Evolutionary conservation across 2,888 invertebrate species (phyloP).

Genomic region (Aphrophora alni): DNA sequence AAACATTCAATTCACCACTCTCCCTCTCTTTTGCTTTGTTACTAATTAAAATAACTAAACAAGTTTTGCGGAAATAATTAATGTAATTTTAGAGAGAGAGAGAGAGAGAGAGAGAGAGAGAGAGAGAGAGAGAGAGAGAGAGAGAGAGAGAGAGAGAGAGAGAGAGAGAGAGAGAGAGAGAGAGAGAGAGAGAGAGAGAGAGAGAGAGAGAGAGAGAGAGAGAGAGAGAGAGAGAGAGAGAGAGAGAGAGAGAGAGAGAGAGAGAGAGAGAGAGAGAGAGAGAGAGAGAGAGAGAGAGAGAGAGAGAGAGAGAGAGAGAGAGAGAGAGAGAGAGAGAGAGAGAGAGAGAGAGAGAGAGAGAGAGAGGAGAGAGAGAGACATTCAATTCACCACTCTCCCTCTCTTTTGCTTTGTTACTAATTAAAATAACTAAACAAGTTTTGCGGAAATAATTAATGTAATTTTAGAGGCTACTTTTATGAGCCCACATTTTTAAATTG

Average conservation of each 20-base stretch:
- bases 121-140: conserved; percentile 17
- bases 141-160: conserved; percentile 15
- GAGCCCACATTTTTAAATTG: too few relatives aligned
- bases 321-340: conserved; percentile 17
- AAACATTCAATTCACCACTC: too few relatives aligned
- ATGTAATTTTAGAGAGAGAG: conserved; percentile 15
- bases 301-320: conserved; percentile 17
- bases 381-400: too few relatives aligned
- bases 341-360: conserved; percentile 18
- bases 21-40: too few relatives aligned
- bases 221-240: conserved; percentile 18
- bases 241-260: conserved; percentile 18
- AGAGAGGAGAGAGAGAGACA: neutral
- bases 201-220: conserved; percentile 12
- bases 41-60: too few relatives aligned
- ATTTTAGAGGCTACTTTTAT: too few relatives aligned
- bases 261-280: conserved; percentile 15
- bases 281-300: conserved; percentile 15
- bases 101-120: conserved; percentile 18
- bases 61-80: neutral
- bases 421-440: too few relatives aligned
- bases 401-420: too few relatives aligned
- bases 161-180: conserved; percentile 16
- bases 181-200: conserved; percentile 17
- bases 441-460: neutral